These are phyloP conservation scores for Anniella stebbinsi DNA, from an alignment of 2,797 vertebrate species.

Conservation along the genomic window DNA sequence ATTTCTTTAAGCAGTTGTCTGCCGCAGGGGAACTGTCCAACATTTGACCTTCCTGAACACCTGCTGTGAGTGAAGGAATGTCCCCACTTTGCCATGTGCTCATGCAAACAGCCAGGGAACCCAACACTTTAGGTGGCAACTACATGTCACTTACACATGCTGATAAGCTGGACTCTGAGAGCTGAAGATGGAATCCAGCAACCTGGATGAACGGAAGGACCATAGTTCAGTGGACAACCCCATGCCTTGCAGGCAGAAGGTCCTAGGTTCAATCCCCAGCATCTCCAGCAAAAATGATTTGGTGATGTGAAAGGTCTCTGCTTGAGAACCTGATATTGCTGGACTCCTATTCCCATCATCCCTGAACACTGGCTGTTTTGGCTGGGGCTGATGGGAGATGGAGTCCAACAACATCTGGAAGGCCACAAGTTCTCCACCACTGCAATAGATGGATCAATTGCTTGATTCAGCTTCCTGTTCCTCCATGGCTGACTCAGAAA, in stretches of 20 bases:
- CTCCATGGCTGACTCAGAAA: not conserved
- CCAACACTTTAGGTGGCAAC: not conserved
- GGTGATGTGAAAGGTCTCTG: not conserved
- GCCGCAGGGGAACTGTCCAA: constrained; percentile 9
- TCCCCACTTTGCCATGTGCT: not conserved
- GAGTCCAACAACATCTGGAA: not conserved
- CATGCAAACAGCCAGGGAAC: not conserved
- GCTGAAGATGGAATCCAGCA: not conserved
- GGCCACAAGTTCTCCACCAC: no score
- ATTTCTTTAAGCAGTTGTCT: not conserved
- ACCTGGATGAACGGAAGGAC: not conserved
- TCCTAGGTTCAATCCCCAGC: not conserved
- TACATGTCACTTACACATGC: not conserved
- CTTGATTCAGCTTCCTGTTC: not conserved
- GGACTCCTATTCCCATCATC: not conserved
- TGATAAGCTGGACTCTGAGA: not conserved
- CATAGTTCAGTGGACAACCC: not conserved
- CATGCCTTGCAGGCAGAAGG: not conserved
- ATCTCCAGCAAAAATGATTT: not conserved
- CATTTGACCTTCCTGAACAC: not conserved
- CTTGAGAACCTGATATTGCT: not conserved
- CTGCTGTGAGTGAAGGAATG: not conserved
- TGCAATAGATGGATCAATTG: not conserved
- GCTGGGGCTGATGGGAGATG: not conserved
- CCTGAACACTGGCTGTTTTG: not conserved